Evolutionary conservation across 2,888 invertebrate species (phyloP).

Genomic region (Xestia rhomboidea): DNA sequence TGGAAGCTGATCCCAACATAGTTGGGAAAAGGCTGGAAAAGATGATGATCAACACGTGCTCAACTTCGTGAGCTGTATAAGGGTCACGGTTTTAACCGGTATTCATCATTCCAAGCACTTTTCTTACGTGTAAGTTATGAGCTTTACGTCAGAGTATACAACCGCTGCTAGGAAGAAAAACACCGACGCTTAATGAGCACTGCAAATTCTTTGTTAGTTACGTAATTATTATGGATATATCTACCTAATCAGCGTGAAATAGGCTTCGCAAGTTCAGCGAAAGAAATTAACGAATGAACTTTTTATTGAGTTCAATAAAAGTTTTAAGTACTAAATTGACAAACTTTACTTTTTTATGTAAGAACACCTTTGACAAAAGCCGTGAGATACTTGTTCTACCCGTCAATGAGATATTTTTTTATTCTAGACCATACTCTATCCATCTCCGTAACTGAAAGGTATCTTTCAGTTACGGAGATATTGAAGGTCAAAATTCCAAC

Average conservation of each 20-base stretch:
- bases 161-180: background rate
- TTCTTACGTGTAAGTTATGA: background rate
- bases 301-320: background rate
- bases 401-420: background rate
- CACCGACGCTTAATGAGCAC: background rate
- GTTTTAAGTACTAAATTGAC: too few species aligned
- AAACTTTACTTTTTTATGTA: too few species aligned
- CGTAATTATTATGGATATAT: too few species aligned
- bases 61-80: background rate
- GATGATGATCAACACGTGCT: background rate
- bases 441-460: too few species aligned
- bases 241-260: background rate
- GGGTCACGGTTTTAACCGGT: background rate
- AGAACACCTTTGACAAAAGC: background rate
- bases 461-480: too few species aligned
- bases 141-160: background rate
- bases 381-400: background rate
- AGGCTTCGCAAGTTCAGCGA: background rate
- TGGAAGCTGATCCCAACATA: too few species aligned
- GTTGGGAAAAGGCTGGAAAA: too few species aligned
- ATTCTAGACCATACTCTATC: background rate
- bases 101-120: background rate
- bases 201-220: background rate
- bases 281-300: background rate
- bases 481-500: too few species aligned